These are phyloP conservation scores for Meteorus sp. DNA, from an alignment of 1,140 invertebrate genomes.

Conservation along the genomic window DNA sequence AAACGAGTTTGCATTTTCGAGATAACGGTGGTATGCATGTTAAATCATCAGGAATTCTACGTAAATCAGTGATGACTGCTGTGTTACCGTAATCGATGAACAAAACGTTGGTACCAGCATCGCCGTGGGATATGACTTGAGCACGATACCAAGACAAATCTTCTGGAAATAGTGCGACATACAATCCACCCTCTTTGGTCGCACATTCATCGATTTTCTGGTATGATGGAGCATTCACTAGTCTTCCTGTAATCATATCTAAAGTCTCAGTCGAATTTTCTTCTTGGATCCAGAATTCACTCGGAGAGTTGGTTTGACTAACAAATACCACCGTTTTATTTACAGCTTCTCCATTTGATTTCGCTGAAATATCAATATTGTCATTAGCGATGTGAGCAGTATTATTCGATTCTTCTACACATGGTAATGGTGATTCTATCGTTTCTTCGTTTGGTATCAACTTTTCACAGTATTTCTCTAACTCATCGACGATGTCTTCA, in stretches of 20 bases:
- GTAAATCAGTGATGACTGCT: constrained; percentile 42
- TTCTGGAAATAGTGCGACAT: constrained; percentile 68
- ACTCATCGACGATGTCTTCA: constrained; percentile 63
- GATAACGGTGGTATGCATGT: constrained; percentile 43
- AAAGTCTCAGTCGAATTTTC: constrained; percentile 58
- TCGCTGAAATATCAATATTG: too few relatives aligned
- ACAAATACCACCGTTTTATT: constrained; percentile 44
- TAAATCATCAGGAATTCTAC: constrained; percentile 47
- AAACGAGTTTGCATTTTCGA: constrained; percentile 46
- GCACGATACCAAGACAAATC: constrained; percentile 69
- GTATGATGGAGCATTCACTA: constrained; percentile 59
- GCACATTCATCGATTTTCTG: constrained; percentile 52
- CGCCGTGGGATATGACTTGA: constrained; percentile 37
- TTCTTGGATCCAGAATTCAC: constrained; percentile 70
- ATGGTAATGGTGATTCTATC: too few relatives aligned
- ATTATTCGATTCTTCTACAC: too few relatives aligned
- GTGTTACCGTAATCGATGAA: constrained; percentile 67
- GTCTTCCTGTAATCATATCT: constrained; percentile 62
- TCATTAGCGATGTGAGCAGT: too few relatives aligned
- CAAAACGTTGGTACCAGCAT: constrained; percentile 49
- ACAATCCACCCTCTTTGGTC: constrained; percentile 60
- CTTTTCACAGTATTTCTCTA: constrained; percentile 34
- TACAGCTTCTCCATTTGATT: constrained; percentile 32
- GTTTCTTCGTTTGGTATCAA: not conserved
- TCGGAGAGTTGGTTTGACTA: constrained; percentile 61